Percentiles rank a stretch among this genome's conserved stretches.
Conservation (phyloP, 2,113 vertebrate genomes). For the Caranx ignobilis region DNA sequence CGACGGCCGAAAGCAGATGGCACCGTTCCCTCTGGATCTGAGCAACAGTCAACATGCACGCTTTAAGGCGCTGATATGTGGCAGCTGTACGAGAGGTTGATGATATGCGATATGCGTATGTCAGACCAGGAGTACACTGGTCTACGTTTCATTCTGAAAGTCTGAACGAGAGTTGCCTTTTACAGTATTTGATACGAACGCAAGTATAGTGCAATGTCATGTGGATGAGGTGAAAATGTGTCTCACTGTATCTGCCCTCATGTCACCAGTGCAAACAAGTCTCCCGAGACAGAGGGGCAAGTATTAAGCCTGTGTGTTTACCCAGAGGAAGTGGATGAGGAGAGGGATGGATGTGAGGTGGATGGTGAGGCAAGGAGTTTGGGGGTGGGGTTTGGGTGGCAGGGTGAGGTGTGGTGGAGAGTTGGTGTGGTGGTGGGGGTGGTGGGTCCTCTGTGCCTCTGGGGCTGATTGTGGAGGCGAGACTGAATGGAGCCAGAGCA, state of each 20-base stretch:
- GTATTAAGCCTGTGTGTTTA: constrained; percentile 59
- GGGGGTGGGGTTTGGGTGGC: neutral
- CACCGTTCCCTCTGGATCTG: constrained; percentile 23
- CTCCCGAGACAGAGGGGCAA: constrained; percentile 38
- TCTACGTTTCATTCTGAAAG: constrained; percentile 42
- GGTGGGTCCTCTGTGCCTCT: constrained; percentile 55
- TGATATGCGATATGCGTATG: constrained; percentile 50
- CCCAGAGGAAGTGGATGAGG: constrained; percentile 43
- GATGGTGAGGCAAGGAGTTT: constrained; percentile 37
- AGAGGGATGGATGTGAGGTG: constrained; percentile 55
- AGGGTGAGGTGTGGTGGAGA: constrained; percentile 1
- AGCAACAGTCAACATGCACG: constrained; percentile 46
- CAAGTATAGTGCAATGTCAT: neutral
- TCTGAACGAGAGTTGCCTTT: constrained; percentile 37
- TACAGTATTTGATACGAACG: neutral
- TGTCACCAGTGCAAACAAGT: constrained; percentile 19
- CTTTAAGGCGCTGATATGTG: constrained; percentile 51
- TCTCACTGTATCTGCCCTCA: neutral
- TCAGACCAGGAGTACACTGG: constrained; percentile 25
- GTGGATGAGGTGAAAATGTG: neutral
- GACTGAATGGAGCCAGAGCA: constrained; percentile 85
- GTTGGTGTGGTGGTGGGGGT: neutral
- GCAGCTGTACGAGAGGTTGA: constrained; percentile 50
- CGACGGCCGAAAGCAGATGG: constrained; percentile 36
- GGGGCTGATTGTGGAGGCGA: constrained; percentile 80